Conservation (phyloP, 1,140 invertebrate genomes). For the Teleogryllus occipitalis region DNA sequence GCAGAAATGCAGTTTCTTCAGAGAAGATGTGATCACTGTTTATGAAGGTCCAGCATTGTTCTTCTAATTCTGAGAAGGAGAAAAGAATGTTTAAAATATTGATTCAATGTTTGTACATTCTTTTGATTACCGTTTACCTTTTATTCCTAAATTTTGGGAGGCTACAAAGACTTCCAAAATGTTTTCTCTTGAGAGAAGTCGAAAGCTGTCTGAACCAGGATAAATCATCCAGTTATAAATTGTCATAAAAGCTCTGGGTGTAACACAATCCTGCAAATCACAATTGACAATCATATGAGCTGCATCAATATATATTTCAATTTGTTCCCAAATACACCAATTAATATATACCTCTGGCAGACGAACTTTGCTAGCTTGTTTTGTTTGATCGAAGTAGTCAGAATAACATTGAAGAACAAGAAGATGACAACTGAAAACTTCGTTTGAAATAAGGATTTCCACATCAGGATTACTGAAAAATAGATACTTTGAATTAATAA, state of each 20-base stretch:
- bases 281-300: too few relatives aligned
- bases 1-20: constrained; percentile 59
- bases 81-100: constrained; percentile 12
- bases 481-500: not conserved
- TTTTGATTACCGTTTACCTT: constrained; percentile 37
- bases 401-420: constrained; percentile 38
- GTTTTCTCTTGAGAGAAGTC: constrained; percentile 50
- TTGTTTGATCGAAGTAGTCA: constrained; percentile 25
- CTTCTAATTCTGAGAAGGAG: constrained; percentile 49
- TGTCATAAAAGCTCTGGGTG: constrained; percentile 50
- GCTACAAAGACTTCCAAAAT: constrained; percentile 59
- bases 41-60: constrained; percentile 64
- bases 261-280: constrained; percentile 40
- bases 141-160: constrained; percentile 54
- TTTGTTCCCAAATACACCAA: too few relatives aligned
- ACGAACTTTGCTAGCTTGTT: not conserved
- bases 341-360: not conserved
- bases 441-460: constrained; percentile 43
- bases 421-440: constrained; percentile 49
- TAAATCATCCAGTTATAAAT: constrained; percentile 70
- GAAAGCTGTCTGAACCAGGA: constrained; percentile 45
- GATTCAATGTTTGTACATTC: constrained; percentile 4
- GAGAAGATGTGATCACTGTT: constrained; percentile 54
- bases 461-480: constrained; percentile 47
- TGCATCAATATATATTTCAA: too few relatives aligned